Evolutionary conservation across 2,113 vertebrate genomes (phyloP).

Genomic region (Penelope pileata): DNA sequence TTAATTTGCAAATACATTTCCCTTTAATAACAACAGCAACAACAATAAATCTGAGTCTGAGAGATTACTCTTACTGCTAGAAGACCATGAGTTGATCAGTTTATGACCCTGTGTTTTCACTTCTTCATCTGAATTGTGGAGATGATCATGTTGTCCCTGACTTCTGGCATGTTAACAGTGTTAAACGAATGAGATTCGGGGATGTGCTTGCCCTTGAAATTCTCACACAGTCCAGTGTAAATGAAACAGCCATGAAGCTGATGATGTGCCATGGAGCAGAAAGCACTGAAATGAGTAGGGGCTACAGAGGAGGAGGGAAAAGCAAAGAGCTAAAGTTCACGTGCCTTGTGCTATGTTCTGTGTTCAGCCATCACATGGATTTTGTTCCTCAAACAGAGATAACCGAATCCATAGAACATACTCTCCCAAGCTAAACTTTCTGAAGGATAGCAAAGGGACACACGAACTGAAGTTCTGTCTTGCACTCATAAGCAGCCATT

Average conservation of each 20-base stretch:
- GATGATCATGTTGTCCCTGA: not conserved
- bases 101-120: not conserved
- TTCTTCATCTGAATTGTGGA: not conserved
- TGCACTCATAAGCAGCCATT: rapidly evolving
- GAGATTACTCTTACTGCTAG: not conserved
- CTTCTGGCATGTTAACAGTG: not conserved
- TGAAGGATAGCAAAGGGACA: not conserved
- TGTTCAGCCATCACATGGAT: not conserved
- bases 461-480: not conserved
- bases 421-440: not conserved
- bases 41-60: not conserved
- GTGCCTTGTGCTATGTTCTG: not conserved
- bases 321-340: not conserved
- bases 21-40: not conserved
- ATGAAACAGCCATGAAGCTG: not conserved
- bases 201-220: not conserved
- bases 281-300: not conserved
- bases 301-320: not conserved
- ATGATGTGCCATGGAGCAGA: not conserved
- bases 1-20: not conserved
- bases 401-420: not conserved
- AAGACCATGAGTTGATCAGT: not conserved
- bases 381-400: not conserved
- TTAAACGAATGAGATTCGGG: not conserved
- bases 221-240: not conserved